Base-by-base conservation (phyloP, 1,140 invertebrate species). In the Anastatus disparis region DNA sequence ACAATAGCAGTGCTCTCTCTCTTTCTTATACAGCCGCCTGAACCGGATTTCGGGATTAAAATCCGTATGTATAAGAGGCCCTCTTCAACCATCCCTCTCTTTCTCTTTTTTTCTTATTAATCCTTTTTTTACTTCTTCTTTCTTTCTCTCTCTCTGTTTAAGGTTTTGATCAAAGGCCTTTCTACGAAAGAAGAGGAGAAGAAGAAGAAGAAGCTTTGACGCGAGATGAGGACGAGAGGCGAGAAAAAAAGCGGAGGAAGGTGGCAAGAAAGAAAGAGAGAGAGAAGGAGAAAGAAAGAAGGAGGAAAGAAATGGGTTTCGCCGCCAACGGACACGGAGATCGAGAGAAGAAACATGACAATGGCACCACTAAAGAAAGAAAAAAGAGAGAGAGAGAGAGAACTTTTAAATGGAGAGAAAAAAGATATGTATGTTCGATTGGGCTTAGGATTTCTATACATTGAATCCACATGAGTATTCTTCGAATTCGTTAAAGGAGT, bases 11-110 rank as follows among this genome's bases (percentile, higher is more conserved):
- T 35, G 55, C 55, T 15, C 55, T 9, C 55, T 9, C 53, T 31
- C 15, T 15, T 17, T 44, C 31, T 35, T 35, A 10, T 44, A 44
- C 42, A 56, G n/a, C 17, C 62, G 15, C 22, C 70, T 59, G 75
- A 82, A 82, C 80, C 79, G 80, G 80, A 82, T 80, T 79, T 80
- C 63, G 75, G 80, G 78, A 79, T 79, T 80, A 80, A 79, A 76
- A 50, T 65, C 63, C 50, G 27, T 70, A 53, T 55, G 53, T 27
- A 65, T n/a, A 24, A 8, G 15, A 38, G 48, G 12, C 15, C 40
- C 52, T 10, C 10, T 35, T 35, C 38, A 46, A 59, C 40, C 10
- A 48, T 6, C 20, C 6, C 48, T 26, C 55, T 17, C 65, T 46
- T 70, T 40, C 40, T n/a, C 38, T 40, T 31, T 46, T 53, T 20